Percentiles rank a stretch among this genome's conserved stretches.
These are phyloP conservation scores for Danionella dracula DNA, from an alignment of 2,797 vertebrate species.

Conservation along the genomic window DNA sequence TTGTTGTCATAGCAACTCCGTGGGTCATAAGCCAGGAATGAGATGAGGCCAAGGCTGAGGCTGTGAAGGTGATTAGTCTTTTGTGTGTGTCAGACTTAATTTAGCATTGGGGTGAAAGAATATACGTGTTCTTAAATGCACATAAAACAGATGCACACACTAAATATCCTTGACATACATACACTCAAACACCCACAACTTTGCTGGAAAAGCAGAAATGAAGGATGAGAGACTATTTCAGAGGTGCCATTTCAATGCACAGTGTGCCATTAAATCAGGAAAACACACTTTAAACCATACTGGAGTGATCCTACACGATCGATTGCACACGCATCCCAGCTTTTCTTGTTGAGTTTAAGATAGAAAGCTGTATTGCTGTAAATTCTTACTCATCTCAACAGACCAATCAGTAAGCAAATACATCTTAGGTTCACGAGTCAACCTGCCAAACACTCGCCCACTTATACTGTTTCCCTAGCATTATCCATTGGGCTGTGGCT, in stretches of 20 bases:
- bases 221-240: constrained; percentile 48
- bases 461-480: constrained; percentile 45
- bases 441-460: constrained; percentile 6
- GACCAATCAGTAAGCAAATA: constrained; percentile 2
- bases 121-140: constrained; percentile 54
- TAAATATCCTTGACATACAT: constrained; percentile 24
- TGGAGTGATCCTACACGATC: constrained; percentile 29
- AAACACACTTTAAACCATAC: constrained; percentile 30
- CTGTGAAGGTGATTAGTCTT: constrained; percentile 85
- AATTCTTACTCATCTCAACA: too few relatives aligned
- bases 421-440: constrained; percentile 1
- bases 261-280: constrained; percentile 25
- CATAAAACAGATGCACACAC: constrained; percentile 20
- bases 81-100: constrained; percentile 87
- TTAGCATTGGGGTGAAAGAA: constrained; percentile 64
- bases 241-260: constrained; percentile 40
- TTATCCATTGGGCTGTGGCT: constrained; percentile 66
- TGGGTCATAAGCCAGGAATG: constrained; percentile 79
- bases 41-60: constrained; percentile 78
- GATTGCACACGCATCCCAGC: constrained; percentile 24
- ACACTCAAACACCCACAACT: not conserved
- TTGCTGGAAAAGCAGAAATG: constrained; percentile 34
- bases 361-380: constrained; percentile 14
- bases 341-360: constrained; percentile 24
- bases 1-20: constrained; percentile 83